Evolutionary conservation across 1,140 invertebrate genomes (phyloP).

Genomic region (Diorhabda sublineata): DNA sequence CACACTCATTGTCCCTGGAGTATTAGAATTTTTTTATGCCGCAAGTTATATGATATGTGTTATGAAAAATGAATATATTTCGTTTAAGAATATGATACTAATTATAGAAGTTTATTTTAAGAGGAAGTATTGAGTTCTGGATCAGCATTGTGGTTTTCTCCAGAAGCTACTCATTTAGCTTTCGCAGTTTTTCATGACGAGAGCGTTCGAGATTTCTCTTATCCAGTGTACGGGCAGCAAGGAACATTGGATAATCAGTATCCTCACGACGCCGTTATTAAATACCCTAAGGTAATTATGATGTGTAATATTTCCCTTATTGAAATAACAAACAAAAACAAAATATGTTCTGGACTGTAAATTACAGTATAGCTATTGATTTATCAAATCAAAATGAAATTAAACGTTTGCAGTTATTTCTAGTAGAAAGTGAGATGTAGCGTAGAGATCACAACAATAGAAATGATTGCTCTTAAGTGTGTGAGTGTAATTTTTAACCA

Average conservation of each 20-base stretch:
- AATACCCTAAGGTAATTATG: constrained; percentile 78
- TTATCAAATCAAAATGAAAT: no score
- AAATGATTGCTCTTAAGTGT: no score
- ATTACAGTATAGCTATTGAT: no score
- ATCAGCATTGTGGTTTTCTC: constrained; percentile 88
- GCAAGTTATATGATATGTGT: no score
- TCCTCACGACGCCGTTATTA: constrained; percentile 61
- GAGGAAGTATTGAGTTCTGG: constrained; percentile 87
- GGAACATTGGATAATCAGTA: constrained; percentile 63
- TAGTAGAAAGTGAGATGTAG: no score
- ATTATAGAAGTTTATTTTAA: constrained; percentile 48
- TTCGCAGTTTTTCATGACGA: constrained; percentile 85
- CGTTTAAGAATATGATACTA: no score
- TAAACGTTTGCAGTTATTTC: no score
- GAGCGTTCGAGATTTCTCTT: constrained; percentile 58
- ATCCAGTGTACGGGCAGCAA: constrained; percentile 64
- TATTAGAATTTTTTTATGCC: no score
- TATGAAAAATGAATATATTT: no score
- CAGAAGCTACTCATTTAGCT: constrained; percentile 69
- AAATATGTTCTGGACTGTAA: no score
- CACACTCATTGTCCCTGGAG: no score
- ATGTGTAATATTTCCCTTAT: neutral
- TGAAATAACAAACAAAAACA: neutral
- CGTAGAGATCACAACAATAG: neutral
- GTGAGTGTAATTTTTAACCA: no score